Conservation (phyloP, 2,113 vertebrate species). For the Gopherus evgoodei region DNA sequence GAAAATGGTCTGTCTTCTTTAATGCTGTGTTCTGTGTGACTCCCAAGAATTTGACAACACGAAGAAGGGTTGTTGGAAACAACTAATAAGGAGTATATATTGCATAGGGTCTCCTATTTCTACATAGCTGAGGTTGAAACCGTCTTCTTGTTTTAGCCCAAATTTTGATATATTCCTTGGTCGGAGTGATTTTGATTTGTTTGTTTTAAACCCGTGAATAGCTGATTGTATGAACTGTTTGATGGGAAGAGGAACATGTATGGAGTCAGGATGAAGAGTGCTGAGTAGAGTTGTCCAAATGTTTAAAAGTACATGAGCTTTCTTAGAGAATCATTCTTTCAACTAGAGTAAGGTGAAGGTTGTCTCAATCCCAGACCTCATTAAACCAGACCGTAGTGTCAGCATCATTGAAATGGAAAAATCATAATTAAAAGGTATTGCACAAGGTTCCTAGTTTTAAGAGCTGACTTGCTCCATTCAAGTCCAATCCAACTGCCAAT, state of each 20-base stretch:
- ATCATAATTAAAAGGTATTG: neutral
- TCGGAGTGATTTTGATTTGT: neutral
- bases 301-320: neutral
- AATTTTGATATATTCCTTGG: no score
- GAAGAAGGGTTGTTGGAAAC: no score
- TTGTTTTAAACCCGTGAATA: slow-evolving; percentile 4
- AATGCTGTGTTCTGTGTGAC: no score
- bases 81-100: no score
- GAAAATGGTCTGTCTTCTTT: slow-evolving; percentile 28
- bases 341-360: neutral
- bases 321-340: neutral
- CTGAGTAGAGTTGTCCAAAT: neutral
- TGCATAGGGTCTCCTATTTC: no score
- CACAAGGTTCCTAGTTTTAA: neutral
- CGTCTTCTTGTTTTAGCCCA: no score
- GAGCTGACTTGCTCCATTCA: neutral
- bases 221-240: slow-evolving; percentile 6
- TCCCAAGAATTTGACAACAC: no score
- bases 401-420: neutral
- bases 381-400: neutral
- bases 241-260: neutral
- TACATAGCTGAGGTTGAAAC: no score
- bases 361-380: neutral
- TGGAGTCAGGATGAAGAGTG: slow-evolving; percentile 16
- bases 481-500: neutral